phyloP scores from a whole-genome alignment of 2,797 vertebrate genomes.

The Pangasius sanitwongsei region DNA sequence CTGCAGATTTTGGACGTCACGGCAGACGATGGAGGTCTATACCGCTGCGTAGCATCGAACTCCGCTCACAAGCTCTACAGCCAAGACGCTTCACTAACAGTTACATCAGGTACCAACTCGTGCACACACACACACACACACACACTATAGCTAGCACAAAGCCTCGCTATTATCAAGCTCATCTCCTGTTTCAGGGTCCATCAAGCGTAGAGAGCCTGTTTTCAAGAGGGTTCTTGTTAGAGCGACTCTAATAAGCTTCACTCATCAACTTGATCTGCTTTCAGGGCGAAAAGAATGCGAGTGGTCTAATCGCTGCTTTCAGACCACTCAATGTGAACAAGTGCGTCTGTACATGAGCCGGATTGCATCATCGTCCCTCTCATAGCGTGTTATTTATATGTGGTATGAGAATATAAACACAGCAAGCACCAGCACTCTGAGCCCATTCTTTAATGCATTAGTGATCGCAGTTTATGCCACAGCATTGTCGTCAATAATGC shows the following conservation, averaged over 20 bases:
- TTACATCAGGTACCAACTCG: slow-evolving; percentile 76
- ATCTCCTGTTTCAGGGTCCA: neutral
- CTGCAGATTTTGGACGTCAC: slow-evolving; percentile 90
- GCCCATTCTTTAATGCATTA: neutral
- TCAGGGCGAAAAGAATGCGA: neutral
- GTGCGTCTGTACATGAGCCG: neutral
- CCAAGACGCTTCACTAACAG: slow-evolving; percentile 80
- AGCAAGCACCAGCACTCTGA: neutral
- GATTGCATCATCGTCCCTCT: neutral
- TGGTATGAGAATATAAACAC: neutral
- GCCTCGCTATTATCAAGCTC: neutral
- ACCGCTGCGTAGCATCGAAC: slow-evolving; percentile 88
- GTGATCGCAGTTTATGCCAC: neutral
- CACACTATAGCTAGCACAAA: neutral
- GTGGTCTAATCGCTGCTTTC: neutral
- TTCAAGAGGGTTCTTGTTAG: neutral
- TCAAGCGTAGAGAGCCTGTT: neutral
- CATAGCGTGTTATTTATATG: neutral
- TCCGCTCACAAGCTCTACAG: slow-evolving; percentile 81
- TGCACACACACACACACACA: slow-evolving; percentile 10
- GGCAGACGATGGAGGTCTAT: slow-evolving; percentile 81
- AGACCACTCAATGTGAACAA: neutral
- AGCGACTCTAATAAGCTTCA: neutral
- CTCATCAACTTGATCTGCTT: slow-evolving; percentile 2
- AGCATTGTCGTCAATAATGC: neutral